Conservation (phyloP, 2,797 vertebrate species). For the Centroberyx gerrardi region DNA sequence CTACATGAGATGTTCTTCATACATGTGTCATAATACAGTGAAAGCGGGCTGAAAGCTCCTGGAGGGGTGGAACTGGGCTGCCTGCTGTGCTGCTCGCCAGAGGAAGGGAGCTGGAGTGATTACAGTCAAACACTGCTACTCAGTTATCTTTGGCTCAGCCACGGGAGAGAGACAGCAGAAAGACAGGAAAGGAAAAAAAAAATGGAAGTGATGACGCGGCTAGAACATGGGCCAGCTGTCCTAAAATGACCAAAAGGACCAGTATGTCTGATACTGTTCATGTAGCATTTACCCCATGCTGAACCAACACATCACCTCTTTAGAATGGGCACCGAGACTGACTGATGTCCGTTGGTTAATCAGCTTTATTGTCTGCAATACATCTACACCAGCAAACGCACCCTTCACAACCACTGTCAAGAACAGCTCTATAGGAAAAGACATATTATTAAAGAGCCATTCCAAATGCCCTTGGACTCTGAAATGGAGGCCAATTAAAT, state of each 20-base stretch:
- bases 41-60: constrained; percentile 71
- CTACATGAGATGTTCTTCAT: constrained; percentile 31
- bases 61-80: constrained; percentile 69
- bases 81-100: constrained; percentile 79
- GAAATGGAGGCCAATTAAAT: constrained; percentile 78
- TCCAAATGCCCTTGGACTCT: constrained; percentile 75
- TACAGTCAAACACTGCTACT: constrained; percentile 80
- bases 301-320: constrained; percentile 36
- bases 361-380: constrained; percentile 21
- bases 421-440: constrained; percentile 46
- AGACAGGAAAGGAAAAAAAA: constrained; percentile 59
- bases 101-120: constrained; percentile 81
- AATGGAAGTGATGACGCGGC: constrained; percentile 73
- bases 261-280: constrained; percentile 42
- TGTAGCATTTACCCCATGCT: constrained; percentile 39
- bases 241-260: constrained; percentile 69
- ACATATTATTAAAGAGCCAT: constrained; percentile 71
- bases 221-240: constrained; percentile 65
- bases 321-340: constrained; percentile 27
- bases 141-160: constrained; percentile 83
- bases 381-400: constrained; percentile 15
- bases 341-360: constrained; percentile 26
- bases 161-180: constrained; percentile 59
- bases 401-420: constrained; percentile 44
- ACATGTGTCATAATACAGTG: constrained; percentile 59